Percentiles rank a stretch among this genome's conserved stretches.
These are phyloP conservation scores for Coenobita brevimanus DNA, from an alignment of 1,140 invertebrate species.

Conservation along the genomic window DNA sequence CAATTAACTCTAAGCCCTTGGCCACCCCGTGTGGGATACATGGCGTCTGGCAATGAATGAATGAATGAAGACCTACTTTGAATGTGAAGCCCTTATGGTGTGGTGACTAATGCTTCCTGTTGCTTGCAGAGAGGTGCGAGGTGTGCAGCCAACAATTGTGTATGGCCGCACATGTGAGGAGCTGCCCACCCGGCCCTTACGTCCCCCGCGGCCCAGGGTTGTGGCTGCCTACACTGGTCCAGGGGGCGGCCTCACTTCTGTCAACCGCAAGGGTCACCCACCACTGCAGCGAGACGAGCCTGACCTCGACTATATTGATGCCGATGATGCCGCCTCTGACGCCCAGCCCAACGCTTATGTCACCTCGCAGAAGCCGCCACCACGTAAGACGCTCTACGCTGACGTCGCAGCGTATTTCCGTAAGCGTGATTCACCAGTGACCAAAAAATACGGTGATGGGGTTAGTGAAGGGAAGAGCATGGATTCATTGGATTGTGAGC, in stretches of 20 bases:
- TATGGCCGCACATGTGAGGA: constrained; percentile 72
- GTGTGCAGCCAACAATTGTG: constrained; percentile 72
- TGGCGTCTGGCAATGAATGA: background rate
- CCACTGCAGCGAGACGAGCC: constrained; percentile 77
- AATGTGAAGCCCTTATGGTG: background rate
- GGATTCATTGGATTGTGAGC: constrained; percentile 67
- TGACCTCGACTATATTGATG: constrained; percentile 85
- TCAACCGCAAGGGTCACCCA: constrained; percentile 74
- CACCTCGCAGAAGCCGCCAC: constrained; percentile 68
- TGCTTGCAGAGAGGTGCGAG: constrained; percentile 70
- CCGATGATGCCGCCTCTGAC: constrained; percentile 70
- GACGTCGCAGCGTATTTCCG: constrained; percentile 71
- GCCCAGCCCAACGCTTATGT: constrained; percentile 68
- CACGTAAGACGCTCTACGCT: constrained; percentile 71
- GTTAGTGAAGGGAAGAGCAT: constrained; percentile 51
- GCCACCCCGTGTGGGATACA: too few relatives aligned
- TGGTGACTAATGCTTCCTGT: constrained; percentile 7
- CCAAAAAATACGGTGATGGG: constrained; percentile 29
- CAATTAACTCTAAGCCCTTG: too few relatives aligned
- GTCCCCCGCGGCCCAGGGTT: constrained; percentile 71
- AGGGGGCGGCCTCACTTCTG: constrained; percentile 83
- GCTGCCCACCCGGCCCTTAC: constrained; percentile 74
- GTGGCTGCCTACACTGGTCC: constrained; percentile 84
- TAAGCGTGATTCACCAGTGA: constrained; percentile 34
- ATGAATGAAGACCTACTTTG: background rate